Percentiles rank a stretch among this genome's conserved stretches.
Conservation (phyloP, 2,888 invertebrate species). For the Xanthorhoe designata region DNA sequence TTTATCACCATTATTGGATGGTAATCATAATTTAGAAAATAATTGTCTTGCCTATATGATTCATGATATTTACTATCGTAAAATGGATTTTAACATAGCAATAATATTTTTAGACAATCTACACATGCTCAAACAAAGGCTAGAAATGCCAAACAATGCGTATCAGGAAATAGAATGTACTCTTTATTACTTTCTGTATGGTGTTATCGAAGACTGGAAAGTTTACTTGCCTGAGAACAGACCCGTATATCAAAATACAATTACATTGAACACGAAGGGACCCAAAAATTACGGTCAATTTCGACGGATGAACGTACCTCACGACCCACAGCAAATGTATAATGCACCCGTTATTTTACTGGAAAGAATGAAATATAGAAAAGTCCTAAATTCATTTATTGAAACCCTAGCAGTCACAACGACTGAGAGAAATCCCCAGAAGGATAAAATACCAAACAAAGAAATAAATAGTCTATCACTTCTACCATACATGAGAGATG, state of each 20-base stretch:
- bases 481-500: conserved; percentile 25
- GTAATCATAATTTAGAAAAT: not conserved
- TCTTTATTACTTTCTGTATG: conserved; percentile 38
- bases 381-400: conserved; percentile 4
- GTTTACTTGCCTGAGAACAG: conserved; percentile 18
- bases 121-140: conserved; percentile 24
- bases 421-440: not conserved
- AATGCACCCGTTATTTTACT: conserved; percentile 30
- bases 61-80: conserved; percentile 33
- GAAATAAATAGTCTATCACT: conserved; percentile 17
- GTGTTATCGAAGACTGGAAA: conserved; percentile 35
- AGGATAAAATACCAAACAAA: not conserved
- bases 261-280: not conserved
- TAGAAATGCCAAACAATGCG: conserved; percentile 17
- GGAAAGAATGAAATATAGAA: conserved; percentile 29
- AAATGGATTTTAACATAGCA: conserved; percentile 37
- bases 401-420: not conserved
- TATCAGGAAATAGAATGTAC: conserved; percentile 37
- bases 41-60: not conserved
- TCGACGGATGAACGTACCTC: not conserved
- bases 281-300: not conserved
- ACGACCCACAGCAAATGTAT: conserved; percentile 10
- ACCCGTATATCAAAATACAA: not conserved
- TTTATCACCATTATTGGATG: not conserved
- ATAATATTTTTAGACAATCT: conserved; percentile 37